Evolutionary conservation across 2,797 vertebrate genomes (phyloP).

Genomic region (Manis pentadactyla): DNA sequence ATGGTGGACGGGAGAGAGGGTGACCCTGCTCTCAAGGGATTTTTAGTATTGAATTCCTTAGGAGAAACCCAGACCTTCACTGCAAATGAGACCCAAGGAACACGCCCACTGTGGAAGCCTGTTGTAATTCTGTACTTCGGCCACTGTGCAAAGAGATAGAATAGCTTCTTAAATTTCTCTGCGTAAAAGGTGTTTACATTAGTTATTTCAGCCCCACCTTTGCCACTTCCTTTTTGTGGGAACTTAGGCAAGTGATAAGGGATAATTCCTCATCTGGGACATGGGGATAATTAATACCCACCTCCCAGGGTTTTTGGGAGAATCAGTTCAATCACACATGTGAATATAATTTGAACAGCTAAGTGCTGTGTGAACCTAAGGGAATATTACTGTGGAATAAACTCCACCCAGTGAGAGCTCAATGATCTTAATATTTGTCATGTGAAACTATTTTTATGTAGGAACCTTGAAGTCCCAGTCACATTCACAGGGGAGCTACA

Average conservation of each 20-base stretch:
- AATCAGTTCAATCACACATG: slow-evolving; percentile 32
- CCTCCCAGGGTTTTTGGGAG: not conserved
- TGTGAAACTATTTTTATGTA: not conserved
- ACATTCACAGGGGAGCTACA: not conserved
- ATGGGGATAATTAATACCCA: not conserved
- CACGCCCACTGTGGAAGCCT: not conserved
- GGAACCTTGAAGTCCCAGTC: not conserved
- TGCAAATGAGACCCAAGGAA: not conserved
- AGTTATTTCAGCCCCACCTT: slow-evolving; percentile 33
- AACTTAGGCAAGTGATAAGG: not conserved
- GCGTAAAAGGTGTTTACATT: not conserved
- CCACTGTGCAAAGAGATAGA: not conserved
- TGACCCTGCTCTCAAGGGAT: not conserved
- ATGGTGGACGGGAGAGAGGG: not conserved
- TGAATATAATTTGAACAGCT: not conserved
- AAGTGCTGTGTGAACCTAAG: slow-evolving; percentile 3
- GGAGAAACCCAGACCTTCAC: not conserved
- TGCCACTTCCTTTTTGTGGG: not conserved
- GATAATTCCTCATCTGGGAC: slow-evolving; percentile 3
- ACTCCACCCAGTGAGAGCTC: not conserved
- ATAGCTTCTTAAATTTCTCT: slow-evolving; percentile 38
- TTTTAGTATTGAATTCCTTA: not conserved
- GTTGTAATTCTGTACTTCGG: not conserved
- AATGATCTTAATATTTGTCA: not conserved
- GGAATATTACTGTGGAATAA: not conserved